Percentiles rank a stretch among this genome's conserved stretches.
Evolutionary conservation across 2,113 vertebrate species (phyloP).

Genomic region (Etheostoma spectabile): DNA sequence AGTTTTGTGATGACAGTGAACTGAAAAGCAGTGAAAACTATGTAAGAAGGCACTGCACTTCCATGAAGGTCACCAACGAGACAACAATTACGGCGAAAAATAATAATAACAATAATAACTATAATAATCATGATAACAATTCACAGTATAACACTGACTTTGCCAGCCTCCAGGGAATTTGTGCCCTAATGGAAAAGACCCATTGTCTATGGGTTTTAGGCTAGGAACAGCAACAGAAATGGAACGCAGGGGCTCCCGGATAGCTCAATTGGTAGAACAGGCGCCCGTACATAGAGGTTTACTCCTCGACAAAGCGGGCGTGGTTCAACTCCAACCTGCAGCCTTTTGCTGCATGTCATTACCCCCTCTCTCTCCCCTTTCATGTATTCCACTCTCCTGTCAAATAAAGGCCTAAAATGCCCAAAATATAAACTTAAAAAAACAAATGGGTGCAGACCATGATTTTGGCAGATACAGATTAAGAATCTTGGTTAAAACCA

Average conservation of each 20-base stretch:
- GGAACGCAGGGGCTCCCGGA: not conserved
- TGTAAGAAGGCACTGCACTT: not conserved
- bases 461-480: no score
- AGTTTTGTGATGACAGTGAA: not conserved
- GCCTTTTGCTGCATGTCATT: no score
- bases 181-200: not conserved
- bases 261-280: no score
- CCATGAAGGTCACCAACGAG: not conserved
- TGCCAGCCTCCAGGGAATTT: not conserved
- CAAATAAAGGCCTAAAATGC: no score
- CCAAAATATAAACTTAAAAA: no score
- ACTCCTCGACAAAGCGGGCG: no score
- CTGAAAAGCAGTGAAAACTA: not conserved
- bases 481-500: not conserved
- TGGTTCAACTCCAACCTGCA: no score
- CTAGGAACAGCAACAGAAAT: slow-evolving; percentile 4
- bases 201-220: slow-evolving; percentile 1
- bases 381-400: no score
- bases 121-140: not conserved
- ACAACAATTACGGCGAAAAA: not conserved
- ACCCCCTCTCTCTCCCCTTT: no score
- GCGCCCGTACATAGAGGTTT: no score
- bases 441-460: no score
- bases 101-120: no score
- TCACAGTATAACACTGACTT: not conserved